Evolutionary conservation across 2,113 vertebrate genomes (phyloP).

Genomic region (Oryzias curvinotus): DNA sequence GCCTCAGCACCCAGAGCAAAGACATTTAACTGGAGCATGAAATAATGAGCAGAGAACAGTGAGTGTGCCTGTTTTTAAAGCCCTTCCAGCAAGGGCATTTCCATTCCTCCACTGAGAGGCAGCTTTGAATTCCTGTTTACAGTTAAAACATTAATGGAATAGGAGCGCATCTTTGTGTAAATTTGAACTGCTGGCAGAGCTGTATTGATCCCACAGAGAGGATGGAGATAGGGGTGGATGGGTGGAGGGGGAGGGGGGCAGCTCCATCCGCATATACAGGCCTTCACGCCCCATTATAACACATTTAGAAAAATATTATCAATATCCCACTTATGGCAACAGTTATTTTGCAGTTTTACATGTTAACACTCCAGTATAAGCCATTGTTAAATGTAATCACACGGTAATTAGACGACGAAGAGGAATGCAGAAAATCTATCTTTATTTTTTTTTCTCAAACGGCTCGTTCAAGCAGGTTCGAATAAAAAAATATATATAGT

Average conservation of each 20-base stretch:
- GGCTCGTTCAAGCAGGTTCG: not conserved
- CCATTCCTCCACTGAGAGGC: constrained; percentile 33
- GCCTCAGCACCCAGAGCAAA: constrained; percentile 7
- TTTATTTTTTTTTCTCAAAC: too few species aligned
- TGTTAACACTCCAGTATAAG: too few species aligned
- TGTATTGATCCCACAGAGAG: constrained; percentile 64
- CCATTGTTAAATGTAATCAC: too few species aligned
- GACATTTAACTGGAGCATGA: constrained; percentile 62
- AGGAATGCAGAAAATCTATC: too few species aligned
- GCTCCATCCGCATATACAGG: constrained; percentile 55
- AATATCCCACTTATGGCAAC: too few species aligned
- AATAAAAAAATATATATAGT: not conserved
- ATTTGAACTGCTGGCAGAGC: constrained; percentile 15
- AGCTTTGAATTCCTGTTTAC: too few species aligned
- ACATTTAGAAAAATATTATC: not conserved
- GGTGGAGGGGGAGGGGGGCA: constrained; percentile 5
- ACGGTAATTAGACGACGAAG: too few species aligned
- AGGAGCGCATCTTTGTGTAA: not conserved
- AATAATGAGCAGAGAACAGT: constrained; percentile 44
- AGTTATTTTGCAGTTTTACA: too few species aligned
- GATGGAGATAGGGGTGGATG: constrained; percentile 58
- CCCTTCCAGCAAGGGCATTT: constrained; percentile 45
- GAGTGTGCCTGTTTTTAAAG: constrained; percentile 45
- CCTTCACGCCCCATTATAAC: constrained; percentile 44
- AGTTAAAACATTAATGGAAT: too few species aligned